These are phyloP conservation scores for Lordiphosa mommai DNA, from an alignment of 1,140 invertebrate genomes.

Conservation along the genomic window DNA sequence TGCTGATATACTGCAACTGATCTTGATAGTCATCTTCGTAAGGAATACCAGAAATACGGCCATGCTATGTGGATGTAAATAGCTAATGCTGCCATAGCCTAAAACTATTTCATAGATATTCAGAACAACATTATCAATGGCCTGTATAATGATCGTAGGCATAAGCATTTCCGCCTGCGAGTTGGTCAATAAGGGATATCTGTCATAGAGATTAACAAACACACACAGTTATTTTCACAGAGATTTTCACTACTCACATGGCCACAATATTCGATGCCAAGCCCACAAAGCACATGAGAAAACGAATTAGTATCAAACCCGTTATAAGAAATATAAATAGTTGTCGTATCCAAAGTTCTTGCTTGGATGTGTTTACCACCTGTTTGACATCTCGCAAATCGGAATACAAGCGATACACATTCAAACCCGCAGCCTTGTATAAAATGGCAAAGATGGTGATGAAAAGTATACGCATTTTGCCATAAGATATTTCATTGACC, in stretches of 20 bases:
- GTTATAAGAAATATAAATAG: constrained; percentile 40
- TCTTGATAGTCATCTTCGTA: constrained; percentile 43
- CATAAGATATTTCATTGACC: constrained; percentile 20
- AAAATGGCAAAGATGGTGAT: constrained; percentile 57
- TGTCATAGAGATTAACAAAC: constrained; percentile 7
- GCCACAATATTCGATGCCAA: constrained; percentile 58
- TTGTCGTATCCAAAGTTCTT: constrained; percentile 46
- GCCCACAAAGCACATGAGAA: constrained; percentile 47
- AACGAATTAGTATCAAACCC: constrained; percentile 40
- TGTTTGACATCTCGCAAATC: constrained; percentile 40
- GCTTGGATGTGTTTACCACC: constrained; percentile 17
- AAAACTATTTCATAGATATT: constrained; percentile 51
- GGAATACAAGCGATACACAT: constrained; percentile 39
- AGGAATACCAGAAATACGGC: constrained; percentile 53
- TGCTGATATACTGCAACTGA: constrained; percentile 23
- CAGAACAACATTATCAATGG: constrained; percentile 50
- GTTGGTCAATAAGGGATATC: constrained; percentile 64
- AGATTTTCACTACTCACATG: constrained; percentile 52
- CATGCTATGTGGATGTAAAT: constrained; percentile 36
- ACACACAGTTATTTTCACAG: no score
- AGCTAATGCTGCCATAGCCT: constrained; percentile 46
- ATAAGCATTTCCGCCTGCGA: constrained; percentile 51
- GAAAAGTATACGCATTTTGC: constrained; percentile 48
- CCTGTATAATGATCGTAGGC: constrained; percentile 59
- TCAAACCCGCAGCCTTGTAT: constrained; percentile 49